Percentiles rank a stretch among this genome's conserved stretches.
Evolutionary conservation across 1,140 invertebrate genomes (phyloP).

Genomic region (Aphaenogaster ashmeadi): DNA sequence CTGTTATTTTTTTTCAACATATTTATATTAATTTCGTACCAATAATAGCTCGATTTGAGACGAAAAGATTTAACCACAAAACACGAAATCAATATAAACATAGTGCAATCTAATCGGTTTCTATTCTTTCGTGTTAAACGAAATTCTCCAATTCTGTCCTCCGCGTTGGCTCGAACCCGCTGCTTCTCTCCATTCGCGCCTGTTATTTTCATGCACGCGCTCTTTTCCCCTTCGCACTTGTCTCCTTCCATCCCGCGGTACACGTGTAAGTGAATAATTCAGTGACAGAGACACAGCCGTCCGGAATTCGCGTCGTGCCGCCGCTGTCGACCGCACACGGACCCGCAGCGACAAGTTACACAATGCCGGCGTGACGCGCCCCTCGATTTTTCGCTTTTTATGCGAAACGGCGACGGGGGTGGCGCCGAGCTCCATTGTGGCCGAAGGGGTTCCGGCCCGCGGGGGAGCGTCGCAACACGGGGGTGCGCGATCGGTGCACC

Average conservation of each 20-base stretch:
- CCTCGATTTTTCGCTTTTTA: slow-evolving; percentile 68
- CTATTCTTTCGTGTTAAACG: background rate
- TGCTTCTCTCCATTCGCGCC: slow-evolving; percentile 10
- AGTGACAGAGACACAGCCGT: slow-evolving; percentile 76
- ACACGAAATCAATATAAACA: background rate
- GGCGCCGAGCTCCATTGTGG: slow-evolving; percentile 51
- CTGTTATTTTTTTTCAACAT: background rate
- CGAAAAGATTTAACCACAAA: background rate
- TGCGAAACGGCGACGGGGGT: slow-evolving; percentile 58
- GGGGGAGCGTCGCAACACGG: slow-evolving; percentile 51
- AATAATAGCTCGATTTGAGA: background rate
- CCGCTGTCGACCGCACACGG: slow-evolving; percentile 63
- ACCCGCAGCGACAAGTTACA: slow-evolving; percentile 62
- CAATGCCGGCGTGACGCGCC: slow-evolving; percentile 63
- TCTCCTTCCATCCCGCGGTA: slow-evolving; percentile 54
- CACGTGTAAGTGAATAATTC: slow-evolving; percentile 79
- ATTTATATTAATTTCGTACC: background rate
- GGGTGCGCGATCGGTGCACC: slow-evolving; percentile 46
- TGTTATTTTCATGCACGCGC: slow-evolving; percentile 10
- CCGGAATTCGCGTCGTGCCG: slow-evolving; percentile 67
- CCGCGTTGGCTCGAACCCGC: background rate
- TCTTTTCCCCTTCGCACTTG: slow-evolving; percentile 38
- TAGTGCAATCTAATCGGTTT: background rate
- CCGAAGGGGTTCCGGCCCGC: slow-evolving; percentile 25
- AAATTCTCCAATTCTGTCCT: background rate